Conservation (phyloP, 1,140 invertebrate species). For the Diabrotica undecimpunctata region DNA sequence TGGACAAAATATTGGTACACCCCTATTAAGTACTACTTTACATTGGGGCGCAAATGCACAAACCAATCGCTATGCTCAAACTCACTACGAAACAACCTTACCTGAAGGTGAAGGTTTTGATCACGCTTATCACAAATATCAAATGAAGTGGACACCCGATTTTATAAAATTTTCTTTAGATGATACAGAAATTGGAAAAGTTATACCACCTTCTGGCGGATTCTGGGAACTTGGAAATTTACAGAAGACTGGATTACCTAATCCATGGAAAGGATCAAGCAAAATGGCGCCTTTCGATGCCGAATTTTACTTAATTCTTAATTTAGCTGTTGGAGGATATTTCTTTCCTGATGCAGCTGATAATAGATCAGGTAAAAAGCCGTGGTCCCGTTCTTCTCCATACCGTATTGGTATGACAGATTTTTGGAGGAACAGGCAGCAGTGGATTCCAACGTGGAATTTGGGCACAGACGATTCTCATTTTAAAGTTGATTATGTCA, state of each 20-base stretch:
- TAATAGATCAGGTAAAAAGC: slow-evolving; percentile 44
- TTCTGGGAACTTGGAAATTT: slow-evolving; percentile 34
- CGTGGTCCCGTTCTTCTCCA: slow-evolving; percentile 48
- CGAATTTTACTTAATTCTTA: slow-evolving; percentile 65
- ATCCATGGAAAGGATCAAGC: slow-evolving; percentile 45
- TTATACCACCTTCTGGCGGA: slow-evolving; percentile 27
- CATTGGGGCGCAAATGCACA: slow-evolving; percentile 60
- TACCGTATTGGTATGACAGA: slow-evolving; percentile 34
- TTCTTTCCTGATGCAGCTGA: slow-evolving; percentile 50
- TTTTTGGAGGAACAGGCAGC: slow-evolving; percentile 50
- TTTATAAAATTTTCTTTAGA: slow-evolving; percentile 33
- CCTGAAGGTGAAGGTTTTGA: slow-evolving; percentile 50
- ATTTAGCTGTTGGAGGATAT: slow-evolving; percentile 46
- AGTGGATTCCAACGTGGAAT: slow-evolving; percentile 55
- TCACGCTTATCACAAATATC: slow-evolving; percentile 50
- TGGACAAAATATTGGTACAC: slow-evolving; percentile 56
- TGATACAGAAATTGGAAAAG: slow-evolving; percentile 28
- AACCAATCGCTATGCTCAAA: slow-evolving; percentile 52
- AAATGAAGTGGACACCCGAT: slow-evolving; percentile 51
- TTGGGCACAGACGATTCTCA: slow-evolving; percentile 44
- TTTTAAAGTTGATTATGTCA: slow-evolving; percentile 58
- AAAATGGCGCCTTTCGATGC: slow-evolving; percentile 57
- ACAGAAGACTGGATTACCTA: slow-evolving; percentile 17
- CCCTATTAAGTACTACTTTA: slow-evolving; percentile 57
- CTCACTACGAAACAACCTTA: slow-evolving; percentile 51